Evolutionary conservation across 2,888 invertebrate genomes (phyloP).

Genomic region (Brachyptera risi): DNA sequence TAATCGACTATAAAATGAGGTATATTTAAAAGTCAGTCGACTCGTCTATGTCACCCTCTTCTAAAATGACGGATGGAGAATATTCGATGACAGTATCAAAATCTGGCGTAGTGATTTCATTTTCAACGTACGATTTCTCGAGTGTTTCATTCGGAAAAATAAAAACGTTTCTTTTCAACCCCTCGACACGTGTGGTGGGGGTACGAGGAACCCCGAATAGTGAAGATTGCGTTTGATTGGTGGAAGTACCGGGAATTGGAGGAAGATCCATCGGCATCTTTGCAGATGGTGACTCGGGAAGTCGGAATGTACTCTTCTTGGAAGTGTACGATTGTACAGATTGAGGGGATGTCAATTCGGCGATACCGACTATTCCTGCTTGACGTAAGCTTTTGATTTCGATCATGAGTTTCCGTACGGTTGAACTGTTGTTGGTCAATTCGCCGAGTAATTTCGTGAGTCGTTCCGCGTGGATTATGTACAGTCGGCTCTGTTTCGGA

Average conservation of each 20-base stretch:
- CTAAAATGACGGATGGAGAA: not conserved
- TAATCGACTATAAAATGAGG: not conserved
- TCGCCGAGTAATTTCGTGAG: slow-evolving; percentile 59
- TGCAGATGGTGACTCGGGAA: slow-evolving; percentile 4
- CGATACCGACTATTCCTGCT: not conserved
- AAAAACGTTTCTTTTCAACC: not conserved
- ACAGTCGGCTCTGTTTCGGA: slow-evolving; percentile 58
- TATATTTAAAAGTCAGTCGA: slow-evolving; percentile 23
- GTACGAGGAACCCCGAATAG: not conserved
- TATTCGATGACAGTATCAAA: not conserved
- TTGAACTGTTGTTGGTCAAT: slow-evolving; percentile 44
- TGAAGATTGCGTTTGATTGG: not conserved
- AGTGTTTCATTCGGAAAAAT: not conserved
- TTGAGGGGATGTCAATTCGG: not conserved
- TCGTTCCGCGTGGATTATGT: slow-evolving; percentile 65
- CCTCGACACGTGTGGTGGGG: too few species aligned
- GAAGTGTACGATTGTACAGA: not conserved
- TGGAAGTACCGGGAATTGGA: not conserved
- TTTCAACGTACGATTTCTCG: too few species aligned
- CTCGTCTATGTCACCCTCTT: slow-evolving; percentile 12
- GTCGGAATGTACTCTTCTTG: not conserved
- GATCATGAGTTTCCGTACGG: slow-evolving; percentile 1
- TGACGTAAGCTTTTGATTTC: slow-evolving; percentile 3
- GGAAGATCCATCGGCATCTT: not conserved
- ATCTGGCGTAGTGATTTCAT: too few species aligned